Evolutionary conservation across 1,140 invertebrate species (phyloP).

Genomic region (Zaprionus ornatus): DNA sequence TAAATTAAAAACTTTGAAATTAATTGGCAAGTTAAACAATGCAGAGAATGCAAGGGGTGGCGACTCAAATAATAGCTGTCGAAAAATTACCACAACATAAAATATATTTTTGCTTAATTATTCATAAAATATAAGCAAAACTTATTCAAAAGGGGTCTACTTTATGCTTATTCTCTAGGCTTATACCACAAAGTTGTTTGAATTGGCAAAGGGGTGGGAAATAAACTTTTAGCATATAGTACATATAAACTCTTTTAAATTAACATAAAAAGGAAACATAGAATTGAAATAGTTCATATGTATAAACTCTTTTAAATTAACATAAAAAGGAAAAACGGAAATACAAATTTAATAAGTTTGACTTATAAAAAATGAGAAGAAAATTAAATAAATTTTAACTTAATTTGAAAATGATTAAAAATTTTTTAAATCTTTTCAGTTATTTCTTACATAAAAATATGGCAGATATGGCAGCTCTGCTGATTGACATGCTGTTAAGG

Average conservation of each 20-base stretch:
- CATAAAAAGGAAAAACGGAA: background rate
- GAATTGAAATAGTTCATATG: too few relatives aligned
- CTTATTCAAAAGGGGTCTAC: background rate
- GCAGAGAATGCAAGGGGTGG: background rate
- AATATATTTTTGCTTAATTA: slow-evolving; percentile 8
- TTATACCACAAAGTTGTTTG: background rate
- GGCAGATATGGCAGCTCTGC: background rate
- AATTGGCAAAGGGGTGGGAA: background rate
- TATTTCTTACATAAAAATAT: background rate
- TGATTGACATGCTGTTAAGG: background rate
- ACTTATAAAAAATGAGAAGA: too few relatives aligned
- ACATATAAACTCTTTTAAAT: background rate
- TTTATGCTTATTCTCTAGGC: background rate
- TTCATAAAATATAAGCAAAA: background rate
- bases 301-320: background rate
- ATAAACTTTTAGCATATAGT: background rate
- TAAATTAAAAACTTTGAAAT: slow-evolving; percentile 55
- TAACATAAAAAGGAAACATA: background rate
- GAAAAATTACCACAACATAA: slow-evolving; percentile 23
- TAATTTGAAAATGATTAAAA: background rate
- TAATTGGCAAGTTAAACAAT: slow-evolving; percentile 41
- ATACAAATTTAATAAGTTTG: too few relatives aligned
- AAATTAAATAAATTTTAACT: too few relatives aligned
- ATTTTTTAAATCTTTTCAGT: background rate
- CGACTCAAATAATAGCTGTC: slow-evolving; percentile 20